Evolutionary conservation across 2,888 invertebrate genomes (phyloP), one percentile per base, ranked within the genome.

Genomic region (Cheilosia urbana): DNA sequence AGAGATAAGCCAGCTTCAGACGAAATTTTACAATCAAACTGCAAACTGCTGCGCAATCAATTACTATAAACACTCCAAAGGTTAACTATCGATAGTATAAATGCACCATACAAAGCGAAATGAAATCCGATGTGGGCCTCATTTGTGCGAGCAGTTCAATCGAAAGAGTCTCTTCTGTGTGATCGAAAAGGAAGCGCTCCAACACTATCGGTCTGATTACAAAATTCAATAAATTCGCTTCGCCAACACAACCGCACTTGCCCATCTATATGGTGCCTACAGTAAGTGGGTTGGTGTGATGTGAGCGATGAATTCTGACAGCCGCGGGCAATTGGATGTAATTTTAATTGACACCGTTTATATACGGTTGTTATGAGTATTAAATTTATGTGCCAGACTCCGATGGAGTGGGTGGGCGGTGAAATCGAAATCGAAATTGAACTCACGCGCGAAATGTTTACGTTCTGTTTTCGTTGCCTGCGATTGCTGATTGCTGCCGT

Each of bases 271-370:
- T 40, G 3, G 58, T 4, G 40, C 7, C 6, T n/a, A 17, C 45
- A 5, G 7, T 9, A 2, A 47, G 17, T 47, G 7, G 7, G 45
- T 37, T 37, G 37, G 37, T 37, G 37, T 37, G 37, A 37, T 37
- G 37, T 37, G 37, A 13, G 37, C 37, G 37, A 37, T 37, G 37
- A 13, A 37, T 37, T 37, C 37, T 37, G 24, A 13, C 21, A 21
- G 21, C 51, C 21, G 51, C 37, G 27, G 45, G 65, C 53, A 66
- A 71, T 82, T 58, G 77, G 60, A 58, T 76, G 82, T 83, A 83
- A 83, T 78, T 83, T 83, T 83, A 83, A 83, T 83, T 78, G 82
- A 72, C 78, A 72, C 72, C 82, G 47, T 77, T 77, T 81, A 69
- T 71, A 58, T 27, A 58, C 71, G 69, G 72, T 60, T 27, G 63